Percentiles rank a stretch among this genome's conserved stretches.
Evolutionary conservation across 1,140 invertebrate species (phyloP).

Genomic region (Aporrectodea caliginosa): DNA sequence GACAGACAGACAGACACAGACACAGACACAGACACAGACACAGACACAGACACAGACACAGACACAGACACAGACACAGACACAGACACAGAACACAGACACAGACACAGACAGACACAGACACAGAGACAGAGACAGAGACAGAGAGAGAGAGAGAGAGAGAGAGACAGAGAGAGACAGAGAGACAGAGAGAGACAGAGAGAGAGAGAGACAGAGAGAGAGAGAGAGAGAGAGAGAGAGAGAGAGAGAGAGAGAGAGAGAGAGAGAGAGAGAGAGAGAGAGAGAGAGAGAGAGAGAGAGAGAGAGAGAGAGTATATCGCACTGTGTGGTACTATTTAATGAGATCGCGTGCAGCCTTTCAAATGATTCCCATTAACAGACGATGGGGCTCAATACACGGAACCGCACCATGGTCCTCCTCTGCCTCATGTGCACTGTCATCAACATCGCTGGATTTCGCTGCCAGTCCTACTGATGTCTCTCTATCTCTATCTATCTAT

Average conservation of each 20-base stretch:
- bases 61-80: background rate
- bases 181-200: background rate
- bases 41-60: background rate
- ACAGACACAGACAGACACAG: background rate
- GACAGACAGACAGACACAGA: background rate
- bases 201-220: background rate
- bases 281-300: background rate
- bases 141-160: background rate
- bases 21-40: background rate
- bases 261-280: background rate
- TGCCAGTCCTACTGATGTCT: too few relatives aligned
- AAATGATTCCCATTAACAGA: too few relatives aligned
- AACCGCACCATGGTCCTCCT: too few relatives aligned
- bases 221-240: background rate
- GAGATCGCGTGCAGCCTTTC: too few relatives aligned
- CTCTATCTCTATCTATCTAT: too few relatives aligned
- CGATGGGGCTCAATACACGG: too few relatives aligned
- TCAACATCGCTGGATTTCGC: too few relatives aligned
- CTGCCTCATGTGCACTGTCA: too few relatives aligned
- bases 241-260: background rate
- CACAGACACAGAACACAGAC: background rate
- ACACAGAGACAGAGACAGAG: background rate
- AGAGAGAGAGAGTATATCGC: background rate
- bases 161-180: background rate
- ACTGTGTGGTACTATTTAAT: too few relatives aligned